phyloP scores from a whole-genome alignment of 2,797 vertebrate species.

The Oreortyx pictus region DNA sequence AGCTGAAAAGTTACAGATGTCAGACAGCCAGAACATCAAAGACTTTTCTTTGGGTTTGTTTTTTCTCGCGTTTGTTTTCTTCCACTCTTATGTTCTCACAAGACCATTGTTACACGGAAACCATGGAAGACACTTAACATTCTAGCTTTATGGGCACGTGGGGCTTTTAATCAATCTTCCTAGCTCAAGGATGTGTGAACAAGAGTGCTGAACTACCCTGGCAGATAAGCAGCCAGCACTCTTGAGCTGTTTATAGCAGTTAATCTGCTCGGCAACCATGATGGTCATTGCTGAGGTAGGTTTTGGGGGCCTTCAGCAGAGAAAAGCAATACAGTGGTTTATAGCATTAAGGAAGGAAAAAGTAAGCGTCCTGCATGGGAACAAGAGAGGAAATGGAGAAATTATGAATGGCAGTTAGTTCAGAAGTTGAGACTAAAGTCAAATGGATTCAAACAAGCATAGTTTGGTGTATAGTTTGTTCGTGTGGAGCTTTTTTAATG shows the following conservation, averaged over 20 bases:
- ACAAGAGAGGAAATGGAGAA: background rate
- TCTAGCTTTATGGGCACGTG: background rate
- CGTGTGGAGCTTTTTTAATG: background rate
- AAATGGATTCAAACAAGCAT: background rate
- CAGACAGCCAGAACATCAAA: conserved; percentile 9
- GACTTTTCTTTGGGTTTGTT: background rate
- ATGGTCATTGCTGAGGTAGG: background rate
- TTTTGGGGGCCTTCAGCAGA: background rate
- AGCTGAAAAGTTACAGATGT: conserved; percentile 10
- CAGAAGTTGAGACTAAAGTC: background rate
- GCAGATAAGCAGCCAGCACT: conserved; percentile 42
- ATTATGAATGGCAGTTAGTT: background rate
- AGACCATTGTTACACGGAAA: conserved; percentile 16
- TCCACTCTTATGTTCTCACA: conserved; percentile 4
- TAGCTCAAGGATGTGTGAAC: conserved; percentile 56
- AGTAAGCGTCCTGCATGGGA: background rate
- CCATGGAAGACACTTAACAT: conserved; percentile 28
- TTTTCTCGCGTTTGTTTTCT: conserved; percentile 26
- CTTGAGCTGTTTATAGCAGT: conserved; percentile 38
- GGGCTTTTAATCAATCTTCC: conserved; percentile 61
- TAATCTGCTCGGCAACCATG: conserved; percentile 32
- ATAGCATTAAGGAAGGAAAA: background rate
- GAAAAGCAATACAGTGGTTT: background rate
- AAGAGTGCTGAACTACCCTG: conserved; percentile 60
- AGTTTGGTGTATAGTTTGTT: background rate